Percentiles rank a stretch among this genome's conserved stretches.
phyloP scores from a whole-genome alignment of 2,797 vertebrate species.

The Coccyzus lansbergi region DNA sequence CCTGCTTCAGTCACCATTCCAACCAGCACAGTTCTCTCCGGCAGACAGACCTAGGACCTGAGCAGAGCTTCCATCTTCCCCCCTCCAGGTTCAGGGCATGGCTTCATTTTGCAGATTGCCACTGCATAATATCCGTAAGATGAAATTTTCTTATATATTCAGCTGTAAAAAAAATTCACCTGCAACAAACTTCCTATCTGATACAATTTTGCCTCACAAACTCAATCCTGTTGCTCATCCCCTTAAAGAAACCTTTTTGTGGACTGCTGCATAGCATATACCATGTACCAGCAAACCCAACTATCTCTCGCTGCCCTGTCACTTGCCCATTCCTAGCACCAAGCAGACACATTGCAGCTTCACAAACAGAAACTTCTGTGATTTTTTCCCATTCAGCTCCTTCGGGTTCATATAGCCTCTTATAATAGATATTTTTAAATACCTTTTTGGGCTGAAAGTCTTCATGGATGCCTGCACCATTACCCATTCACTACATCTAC shows the following conservation, averaged over 20 bases:
- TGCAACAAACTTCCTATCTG: background rate
- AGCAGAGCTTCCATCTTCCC: background rate
- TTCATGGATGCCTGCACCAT: background rate
- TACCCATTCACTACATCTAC: background rate
- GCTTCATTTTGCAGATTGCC: background rate
- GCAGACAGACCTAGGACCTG: background rate
- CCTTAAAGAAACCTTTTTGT: background rate
- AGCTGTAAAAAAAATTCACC: background rate
- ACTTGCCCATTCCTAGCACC: background rate
- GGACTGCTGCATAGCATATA: background rate
- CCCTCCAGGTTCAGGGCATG: background rate
- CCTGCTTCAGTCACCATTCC: background rate
- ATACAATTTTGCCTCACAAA: background rate
- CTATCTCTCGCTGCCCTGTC: fast-evolving
- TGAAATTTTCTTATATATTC: background rate
- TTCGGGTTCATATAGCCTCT: background rate
- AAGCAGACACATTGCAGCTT: background rate
- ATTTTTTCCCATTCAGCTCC: background rate
- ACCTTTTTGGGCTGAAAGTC: background rate
- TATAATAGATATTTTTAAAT: background rate
- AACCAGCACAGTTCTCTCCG: fast-evolving
- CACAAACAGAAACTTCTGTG: background rate
- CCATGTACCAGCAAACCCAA: background rate
- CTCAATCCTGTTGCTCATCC: background rate
- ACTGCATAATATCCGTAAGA: background rate